Conservation (phyloP, 2,888 invertebrate species). For the Plebejus argus region DNA sequence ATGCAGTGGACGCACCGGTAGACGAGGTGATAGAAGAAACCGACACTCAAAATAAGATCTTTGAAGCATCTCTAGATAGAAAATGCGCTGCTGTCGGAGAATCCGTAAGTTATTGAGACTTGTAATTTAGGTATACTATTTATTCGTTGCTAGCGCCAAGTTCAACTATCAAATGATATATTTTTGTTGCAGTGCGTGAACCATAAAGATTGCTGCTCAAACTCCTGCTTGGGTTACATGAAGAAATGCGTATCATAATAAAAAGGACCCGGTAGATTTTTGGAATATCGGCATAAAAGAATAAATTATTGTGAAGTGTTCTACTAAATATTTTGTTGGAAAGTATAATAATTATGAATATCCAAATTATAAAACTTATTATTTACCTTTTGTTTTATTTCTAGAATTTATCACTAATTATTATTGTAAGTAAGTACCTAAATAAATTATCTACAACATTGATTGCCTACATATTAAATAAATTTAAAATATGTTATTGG, state of each 20-base stretch:
- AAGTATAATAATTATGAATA: background rate
- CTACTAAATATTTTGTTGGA: background rate
- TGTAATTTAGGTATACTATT: background rate
- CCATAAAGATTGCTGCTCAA: conserved; percentile 46
- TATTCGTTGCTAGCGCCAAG: background rate
- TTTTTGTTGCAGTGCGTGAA: conserved; percentile 43
- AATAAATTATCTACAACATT: background rate
- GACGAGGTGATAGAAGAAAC: conserved; percentile 9
- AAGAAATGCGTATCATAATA: conserved; percentile 45
- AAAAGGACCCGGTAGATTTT: background rate
- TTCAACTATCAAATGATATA: conserved; percentile 2
- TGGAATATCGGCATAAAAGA: background rate
- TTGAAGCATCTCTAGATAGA: background rate
- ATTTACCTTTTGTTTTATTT: background rate
- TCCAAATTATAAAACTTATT: background rate
- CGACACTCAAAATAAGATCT: background rate
- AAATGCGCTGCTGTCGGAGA: conserved; percentile 57
- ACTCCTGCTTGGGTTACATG: conserved; percentile 45
- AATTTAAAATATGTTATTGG: background rate
- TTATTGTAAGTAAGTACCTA: no score
- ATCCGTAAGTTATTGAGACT: conserved; percentile 54
- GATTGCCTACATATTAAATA: background rate
- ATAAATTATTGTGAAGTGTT: background rate
- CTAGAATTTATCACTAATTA: background rate
- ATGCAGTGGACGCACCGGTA: background rate